Evolutionary conservation across 2,113 vertebrate genomes (phyloP), one percentile per base, ranked within the genome.

Genomic region (Gallinago undulata): DNA sequence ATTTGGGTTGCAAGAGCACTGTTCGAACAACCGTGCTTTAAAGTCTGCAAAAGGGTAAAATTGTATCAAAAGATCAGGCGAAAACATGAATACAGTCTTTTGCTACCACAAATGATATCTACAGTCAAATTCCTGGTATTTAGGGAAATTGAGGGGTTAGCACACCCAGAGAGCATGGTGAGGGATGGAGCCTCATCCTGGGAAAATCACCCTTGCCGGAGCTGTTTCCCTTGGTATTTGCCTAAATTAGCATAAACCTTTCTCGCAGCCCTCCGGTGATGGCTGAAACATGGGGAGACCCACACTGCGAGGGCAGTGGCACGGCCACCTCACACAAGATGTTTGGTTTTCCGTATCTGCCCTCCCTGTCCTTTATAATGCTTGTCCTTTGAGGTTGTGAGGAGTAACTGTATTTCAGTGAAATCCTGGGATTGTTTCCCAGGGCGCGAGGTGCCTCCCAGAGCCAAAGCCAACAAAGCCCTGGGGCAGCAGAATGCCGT

Each of bases 401-500:
- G 35, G 48, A 50, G 8, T 9, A 18, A 2, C 47, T 2, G 9
- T 6, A 7, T 50, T n/a, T 9, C 48, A 3, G 8, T 1, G 6
- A 19, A n/a, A 5, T 4, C 13, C 67, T 7, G 1, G 2, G 1
- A 0, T 10, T 6, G 0, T 12, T 27, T 47, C 35, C 12, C 31
- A 3, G 57, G 4, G 1, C 28, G 2, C 0, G 31, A 5, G 24
- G 31, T 11, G 31, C 66, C 75, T 28, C 33, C 18, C 5, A 23
- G 74, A 3, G 4, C 47, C 4, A 15, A 0, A 11, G 35, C 1
- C 2, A 35, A 10, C 25, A 6, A 18, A 41, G 23, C 50, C 6
- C 27, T 2, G 0, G 12, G 7, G 1, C 6, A 1, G 56, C 2
- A 1, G 33, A 9, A 45, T 10, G 3, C 7, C 50, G 4, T 9